phyloP scores from a whole-genome alignment of 2,888 invertebrate genomes.

The Eupithecia abbreviata region DNA sequence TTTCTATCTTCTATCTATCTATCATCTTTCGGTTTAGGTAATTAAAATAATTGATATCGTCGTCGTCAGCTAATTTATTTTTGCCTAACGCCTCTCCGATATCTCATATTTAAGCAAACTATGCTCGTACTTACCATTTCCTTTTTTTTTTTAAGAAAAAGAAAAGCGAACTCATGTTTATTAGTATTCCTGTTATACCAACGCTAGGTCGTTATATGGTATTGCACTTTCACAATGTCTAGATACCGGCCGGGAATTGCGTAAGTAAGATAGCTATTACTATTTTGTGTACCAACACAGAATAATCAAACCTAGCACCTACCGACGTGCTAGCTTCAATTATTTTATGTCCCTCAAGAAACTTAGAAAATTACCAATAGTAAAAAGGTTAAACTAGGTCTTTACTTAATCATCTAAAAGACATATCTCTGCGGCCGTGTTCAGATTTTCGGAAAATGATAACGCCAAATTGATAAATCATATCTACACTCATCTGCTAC shows the following conservation, averaged over 20 bases:
- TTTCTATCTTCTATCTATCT: too few relatives aligned
- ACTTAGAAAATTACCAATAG: neutral
- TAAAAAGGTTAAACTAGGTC: neutral
- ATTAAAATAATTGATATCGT: neutral
- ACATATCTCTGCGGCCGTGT: neutral
- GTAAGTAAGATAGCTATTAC: neutral
- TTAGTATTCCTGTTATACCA: neutral
- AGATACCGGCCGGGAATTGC: neutral
- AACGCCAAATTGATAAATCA: too few relatives aligned
- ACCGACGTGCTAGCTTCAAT: neutral
- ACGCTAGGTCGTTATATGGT: neutral
- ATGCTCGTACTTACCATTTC: neutral
- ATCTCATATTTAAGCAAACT: neutral
- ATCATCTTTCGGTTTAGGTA: neutral
- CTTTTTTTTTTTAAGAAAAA: neutral
- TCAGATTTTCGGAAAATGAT: too few relatives aligned
- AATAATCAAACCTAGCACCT: too few relatives aligned
- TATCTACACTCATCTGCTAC: neutral
- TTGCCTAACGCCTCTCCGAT: neutral
- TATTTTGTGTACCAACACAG: neutral
- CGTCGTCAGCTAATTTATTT: neutral
- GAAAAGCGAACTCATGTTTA: neutral
- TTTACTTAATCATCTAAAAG: neutral
- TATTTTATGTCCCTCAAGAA: neutral
- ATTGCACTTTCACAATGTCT: conserved; percentile 8